Percentiles rank a stretch among this genome's conserved stretches.
Conservation (phyloP, 2,113 vertebrate species). For the Percina caprodes region DNA sequence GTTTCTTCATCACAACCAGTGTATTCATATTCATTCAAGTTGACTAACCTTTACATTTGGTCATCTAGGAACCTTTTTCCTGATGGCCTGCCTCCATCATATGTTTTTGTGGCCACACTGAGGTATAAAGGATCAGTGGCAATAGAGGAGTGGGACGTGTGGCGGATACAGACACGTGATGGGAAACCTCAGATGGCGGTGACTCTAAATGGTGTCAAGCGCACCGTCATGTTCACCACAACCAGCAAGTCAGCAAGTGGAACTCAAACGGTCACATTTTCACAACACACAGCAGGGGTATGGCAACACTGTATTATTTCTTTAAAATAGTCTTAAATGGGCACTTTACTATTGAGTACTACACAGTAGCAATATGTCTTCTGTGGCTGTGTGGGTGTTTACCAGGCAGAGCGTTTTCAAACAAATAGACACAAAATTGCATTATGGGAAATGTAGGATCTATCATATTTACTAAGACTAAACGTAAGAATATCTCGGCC, state of each 20-base stretch:
- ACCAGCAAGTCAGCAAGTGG: conserved; percentile 87
- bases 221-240: conserved; percentile 90
- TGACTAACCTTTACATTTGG: conserved; percentile 28
- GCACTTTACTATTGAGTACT: too few relatives aligned
- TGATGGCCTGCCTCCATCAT: conserved; percentile 96
- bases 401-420: neutral
- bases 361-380: neutral
- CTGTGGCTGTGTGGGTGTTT: neutral
- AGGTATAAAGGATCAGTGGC: conserved; percentile 90
- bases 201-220: conserved; percentile 89
- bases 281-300: conserved; percentile 87
- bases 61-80: conserved; percentile 91
- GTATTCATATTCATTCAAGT: neutral
- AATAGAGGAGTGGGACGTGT: conserved; percentile 95
- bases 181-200: conserved; percentile 94
- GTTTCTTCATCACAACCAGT: conserved; percentile 8
- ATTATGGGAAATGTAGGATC: neutral
- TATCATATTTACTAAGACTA: neutral
- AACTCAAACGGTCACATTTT: conserved; percentile 90
- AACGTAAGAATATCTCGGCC: neutral
- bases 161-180: conserved; percentile 91
- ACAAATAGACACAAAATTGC: neutral
- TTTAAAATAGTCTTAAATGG: neutral
- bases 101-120: conserved; percentile 96
- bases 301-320: conserved; percentile 22